A percentile compares a stretch with the other conserved stretches of the same genome.
phyloP scores from a whole-genome alignment of 1,140 invertebrate species.

The Galleria mellonella region DNA sequence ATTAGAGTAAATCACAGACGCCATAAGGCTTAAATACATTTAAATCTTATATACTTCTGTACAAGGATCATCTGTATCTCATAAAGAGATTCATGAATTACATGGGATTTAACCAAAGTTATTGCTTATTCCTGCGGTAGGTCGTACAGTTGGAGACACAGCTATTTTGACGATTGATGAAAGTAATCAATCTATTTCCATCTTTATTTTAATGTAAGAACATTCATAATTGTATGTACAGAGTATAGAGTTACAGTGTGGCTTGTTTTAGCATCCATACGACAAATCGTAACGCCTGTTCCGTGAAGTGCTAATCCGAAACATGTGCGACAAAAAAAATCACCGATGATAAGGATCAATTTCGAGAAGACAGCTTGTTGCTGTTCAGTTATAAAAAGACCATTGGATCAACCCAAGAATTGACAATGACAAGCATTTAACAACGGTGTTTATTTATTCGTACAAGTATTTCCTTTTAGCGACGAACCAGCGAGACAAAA shows the following conservation, averaged over 20 bases:
- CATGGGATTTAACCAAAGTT: conserved; percentile 51
- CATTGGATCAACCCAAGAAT: conserved; percentile 52
- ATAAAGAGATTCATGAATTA: conserved; percentile 48
- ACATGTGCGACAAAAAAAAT: conserved; percentile 64
- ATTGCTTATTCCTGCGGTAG: conserved; percentile 60
- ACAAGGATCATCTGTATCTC: conserved; percentile 32
- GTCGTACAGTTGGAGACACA: conserved; percentile 26
- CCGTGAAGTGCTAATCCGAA: conserved; percentile 66
- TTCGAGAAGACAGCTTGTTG: conserved; percentile 50
- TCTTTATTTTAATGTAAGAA: conserved; percentile 8
- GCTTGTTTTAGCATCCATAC: not conserved
- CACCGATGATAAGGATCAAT: conserved; percentile 58
- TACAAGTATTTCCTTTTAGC: conserved; percentile 71
- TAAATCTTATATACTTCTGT: conserved; percentile 19
- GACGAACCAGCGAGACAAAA: conserved; percentile 46
- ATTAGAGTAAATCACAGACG: conserved; percentile 17
- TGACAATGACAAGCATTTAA: conserved; percentile 70
- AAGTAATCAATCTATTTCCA: conserved; percentile 4
- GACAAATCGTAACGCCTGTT: conserved; percentile 41
- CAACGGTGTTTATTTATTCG: conserved; percentile 62
- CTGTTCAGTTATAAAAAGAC: conserved; percentile 57
- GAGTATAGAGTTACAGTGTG: not conserved
- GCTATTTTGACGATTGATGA: conserved; percentile 1
- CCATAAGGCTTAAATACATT: conserved; percentile 11
- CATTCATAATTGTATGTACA: not conserved